These are phyloP conservation scores for Chlorops oryzae DNA, from an alignment of 1,140 invertebrate species.

Conservation along the genomic window DNA sequence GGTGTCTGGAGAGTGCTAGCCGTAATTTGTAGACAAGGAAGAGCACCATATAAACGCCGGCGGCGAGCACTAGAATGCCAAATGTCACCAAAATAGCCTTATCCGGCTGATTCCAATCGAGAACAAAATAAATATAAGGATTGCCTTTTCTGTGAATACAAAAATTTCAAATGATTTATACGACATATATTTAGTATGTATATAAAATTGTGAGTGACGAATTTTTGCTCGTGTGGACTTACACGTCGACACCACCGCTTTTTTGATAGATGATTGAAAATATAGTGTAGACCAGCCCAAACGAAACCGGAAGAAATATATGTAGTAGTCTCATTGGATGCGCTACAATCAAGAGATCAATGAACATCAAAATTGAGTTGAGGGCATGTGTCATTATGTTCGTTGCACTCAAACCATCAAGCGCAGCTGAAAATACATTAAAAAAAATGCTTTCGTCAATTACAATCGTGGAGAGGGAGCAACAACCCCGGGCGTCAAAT, in stretches of 20 bases:
- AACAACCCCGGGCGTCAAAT: no score
- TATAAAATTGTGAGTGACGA: neutral
- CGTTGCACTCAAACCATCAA: constrained; percentile 47
- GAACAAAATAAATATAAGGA: constrained; percentile 60
- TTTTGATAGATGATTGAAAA: constrained; percentile 68
- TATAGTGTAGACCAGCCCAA: constrained; percentile 59
- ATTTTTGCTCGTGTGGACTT: constrained; percentile 24
- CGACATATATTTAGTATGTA: neutral
- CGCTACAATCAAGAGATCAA: constrained; percentile 63
- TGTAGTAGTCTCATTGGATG: constrained; percentile 65
- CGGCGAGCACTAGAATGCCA: constrained; percentile 52
- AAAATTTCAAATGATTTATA: neutral
- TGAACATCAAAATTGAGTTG: constrained; percentile 67
- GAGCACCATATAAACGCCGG: constrained; percentile 37
- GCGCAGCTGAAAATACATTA: constrained; percentile 21
- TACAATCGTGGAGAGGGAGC: no score
- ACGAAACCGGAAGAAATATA: constrained; percentile 61
- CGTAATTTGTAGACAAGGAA: constrained; percentile 40
- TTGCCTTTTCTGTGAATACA: constrained; percentile 53
- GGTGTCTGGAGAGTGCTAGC: constrained; percentile 25
- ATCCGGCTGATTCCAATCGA: constrained; percentile 59
- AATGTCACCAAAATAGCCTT: constrained; percentile 50
- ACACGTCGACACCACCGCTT: constrained; percentile 63
- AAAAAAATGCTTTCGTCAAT: no score
- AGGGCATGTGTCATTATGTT: constrained; percentile 67